Evolutionary conservation across 2,113 vertebrate genomes (phyloP), one percentile per base, ranked within the genome.

Genomic region (Notothenia rossii): DNA sequence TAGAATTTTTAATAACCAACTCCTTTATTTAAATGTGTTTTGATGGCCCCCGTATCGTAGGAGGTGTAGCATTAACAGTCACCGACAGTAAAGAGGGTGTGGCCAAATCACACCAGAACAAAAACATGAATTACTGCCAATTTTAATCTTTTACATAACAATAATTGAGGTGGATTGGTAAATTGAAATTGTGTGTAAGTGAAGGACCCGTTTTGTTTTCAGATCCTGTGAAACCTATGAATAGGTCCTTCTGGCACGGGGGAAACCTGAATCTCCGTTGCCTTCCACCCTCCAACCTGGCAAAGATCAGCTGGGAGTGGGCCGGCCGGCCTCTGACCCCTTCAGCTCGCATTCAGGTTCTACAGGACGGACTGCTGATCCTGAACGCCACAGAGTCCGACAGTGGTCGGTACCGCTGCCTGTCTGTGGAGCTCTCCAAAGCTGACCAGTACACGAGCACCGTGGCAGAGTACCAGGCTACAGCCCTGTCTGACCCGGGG

Each of bases 321-420:
- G 83, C 93, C 0, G 55, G 46, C 11, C 10, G 0, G 0, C 48
- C 10, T 5, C 40, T 95, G 58, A 10, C 10, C 0, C 10, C 65
- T 6, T 88, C 91, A 1, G 8, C 67, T 3, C 87, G 65, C 4
- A 60, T 90, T 8, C 83, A 94, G 58, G 12, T 90, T 60, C 87
- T 82, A 11, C 20, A 5, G 0, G 87, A 93, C 20, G 91, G 85
- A 69, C 85, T 95, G 64, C 76, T 94, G 4, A 90, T 96, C 54
- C 65, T 94, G 5, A 93, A 94, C 0, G 59, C 90, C 45, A 86
- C 91, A 0, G 5, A 5, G 15, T 66, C 73, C 0, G 84, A 88
- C 0, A 20, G n/a, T 0, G 96, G 95, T 4, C 50, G 7, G 10
- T 97, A 95, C 64, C 88, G 88, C 66, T 96, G 95, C 69, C 62